Evolutionary conservation across 2,888 invertebrate genomes (phyloP).

Genomic region (Agriotes lineatus): DNA sequence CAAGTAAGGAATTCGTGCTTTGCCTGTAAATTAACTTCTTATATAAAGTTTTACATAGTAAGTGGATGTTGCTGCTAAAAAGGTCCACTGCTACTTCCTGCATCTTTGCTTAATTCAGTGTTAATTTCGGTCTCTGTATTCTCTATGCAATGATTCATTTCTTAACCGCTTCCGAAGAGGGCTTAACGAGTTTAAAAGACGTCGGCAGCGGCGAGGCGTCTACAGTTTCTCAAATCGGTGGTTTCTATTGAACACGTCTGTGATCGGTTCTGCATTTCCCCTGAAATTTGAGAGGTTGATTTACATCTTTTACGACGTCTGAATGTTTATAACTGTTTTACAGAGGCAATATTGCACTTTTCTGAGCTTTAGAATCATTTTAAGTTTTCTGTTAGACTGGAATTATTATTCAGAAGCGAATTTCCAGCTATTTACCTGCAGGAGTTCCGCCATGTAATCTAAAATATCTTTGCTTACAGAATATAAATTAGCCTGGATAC

Average conservation of each 20-base stretch:
- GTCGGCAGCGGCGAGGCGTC: no score
- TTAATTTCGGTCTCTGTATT: no score
- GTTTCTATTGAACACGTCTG: slow-evolving; percentile 15
- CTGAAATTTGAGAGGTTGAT: slow-evolving; percentile 25
- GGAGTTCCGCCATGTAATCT: neutral
- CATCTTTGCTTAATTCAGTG: no score
- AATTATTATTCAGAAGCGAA: slow-evolving; percentile 3
- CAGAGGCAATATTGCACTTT: slow-evolving; percentile 1
- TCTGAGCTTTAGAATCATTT: slow-evolving; percentile 3
- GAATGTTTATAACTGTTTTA: slow-evolving; percentile 33
- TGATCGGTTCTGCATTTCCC: slow-evolving; percentile 24
- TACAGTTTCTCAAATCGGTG: neutral
- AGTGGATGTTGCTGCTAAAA: neutral
- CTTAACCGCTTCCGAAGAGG: no score
- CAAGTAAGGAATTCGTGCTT: slow-evolving; percentile 16
- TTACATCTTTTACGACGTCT: slow-evolving; percentile 33
- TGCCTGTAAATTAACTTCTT: neutral
- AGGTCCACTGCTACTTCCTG: no score
- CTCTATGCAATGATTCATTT: no score
- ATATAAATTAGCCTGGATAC: neutral
- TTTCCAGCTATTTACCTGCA: neutral
- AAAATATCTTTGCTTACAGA: neutral
- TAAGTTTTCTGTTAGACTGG: slow-evolving; percentile 6
- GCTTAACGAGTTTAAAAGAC: no score
- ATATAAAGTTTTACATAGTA: neutral